phyloP scores from a whole-genome alignment of 2,797 vertebrate species.

The Gila robusta region DNA sequence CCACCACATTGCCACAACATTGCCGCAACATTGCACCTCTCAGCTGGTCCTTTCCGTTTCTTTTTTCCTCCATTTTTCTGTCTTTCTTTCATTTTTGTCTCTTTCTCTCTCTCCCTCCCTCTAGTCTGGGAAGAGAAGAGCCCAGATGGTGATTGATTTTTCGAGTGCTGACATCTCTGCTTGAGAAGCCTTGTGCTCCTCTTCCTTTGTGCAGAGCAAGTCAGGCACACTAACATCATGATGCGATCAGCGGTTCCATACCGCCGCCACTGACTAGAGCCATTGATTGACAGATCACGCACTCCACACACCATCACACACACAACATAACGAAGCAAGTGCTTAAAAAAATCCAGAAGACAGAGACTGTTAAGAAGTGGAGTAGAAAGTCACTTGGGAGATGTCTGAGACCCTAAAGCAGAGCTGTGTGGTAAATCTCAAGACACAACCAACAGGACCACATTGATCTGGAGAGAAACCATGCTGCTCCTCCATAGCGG shows the following conservation, averaged over 20 bases:
- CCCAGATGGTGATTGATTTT: constrained; percentile 99
- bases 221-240: constrained; percentile 96
- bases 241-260: constrained; percentile 94
- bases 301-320: constrained; percentile 59
- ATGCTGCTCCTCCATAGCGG: constrained; percentile 52
- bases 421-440: constrained; percentile 40
- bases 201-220: constrained; percentile 97
- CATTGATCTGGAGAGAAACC: constrained; percentile 44
- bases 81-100: constrained; percentile 75
- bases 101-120: constrained; percentile 80
- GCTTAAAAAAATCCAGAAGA: constrained; percentile 40
- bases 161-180: constrained; percentile 99
- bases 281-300: constrained; percentile 92
- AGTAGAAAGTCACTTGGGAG: constrained; percentile 36
- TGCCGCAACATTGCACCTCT: constrained; percentile 59
- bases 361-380: constrained; percentile 34
- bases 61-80: constrained; percentile 69
- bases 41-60: constrained; percentile 81
- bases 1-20: constrained; percentile 55
- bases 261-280: constrained; percentile 83
- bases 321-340: constrained; percentile 51
- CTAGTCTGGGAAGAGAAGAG: constrained; percentile 84
- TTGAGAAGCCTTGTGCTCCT: constrained; percentile 89
- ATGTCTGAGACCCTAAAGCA: constrained; percentile 33
- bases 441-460: constrained; percentile 36